These are phyloP conservation scores for Temnopleurus reevesii DNA, from an alignment of 53 echinoderm and acorn worm species.

Conservation along the genomic window DNA sequence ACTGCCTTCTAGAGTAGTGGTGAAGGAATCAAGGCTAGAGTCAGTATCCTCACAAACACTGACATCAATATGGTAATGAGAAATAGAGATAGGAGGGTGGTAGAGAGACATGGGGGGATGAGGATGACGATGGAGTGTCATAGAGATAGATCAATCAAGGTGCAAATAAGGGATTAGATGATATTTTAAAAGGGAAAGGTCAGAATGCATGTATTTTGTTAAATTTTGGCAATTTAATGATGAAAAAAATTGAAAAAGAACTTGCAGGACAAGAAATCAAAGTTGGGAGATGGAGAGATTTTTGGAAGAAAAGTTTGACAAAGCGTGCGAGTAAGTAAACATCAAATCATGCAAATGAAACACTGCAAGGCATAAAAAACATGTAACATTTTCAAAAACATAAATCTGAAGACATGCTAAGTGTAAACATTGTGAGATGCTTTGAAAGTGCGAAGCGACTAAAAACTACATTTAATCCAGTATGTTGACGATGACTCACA, in stretches of 20 bases:
- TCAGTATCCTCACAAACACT: conserved; percentile 67
- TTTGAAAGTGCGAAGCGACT: not conserved
- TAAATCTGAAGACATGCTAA: conserved; percentile 6
- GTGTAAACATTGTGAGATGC: not conserved
- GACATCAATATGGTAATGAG: conserved; percentile 31
- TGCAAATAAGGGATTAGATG: not conserved
- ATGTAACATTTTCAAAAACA: not conserved
- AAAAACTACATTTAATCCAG: not conserved
- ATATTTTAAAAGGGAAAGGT: not conserved
- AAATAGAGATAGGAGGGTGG: conserved; percentile 14
- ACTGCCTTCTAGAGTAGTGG: conserved; percentile 93
- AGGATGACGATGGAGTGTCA: not conserved
- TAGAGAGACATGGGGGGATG: not conserved
- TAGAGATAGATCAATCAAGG: not conserved
- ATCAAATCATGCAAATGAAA: conserved; percentile 44
- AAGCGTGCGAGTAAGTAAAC: conserved; percentile 34
- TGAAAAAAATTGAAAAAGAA: not conserved
- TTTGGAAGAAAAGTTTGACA: conserved; percentile 16
- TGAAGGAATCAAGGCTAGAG: conserved; percentile 97
- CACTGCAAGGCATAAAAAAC: not conserved
- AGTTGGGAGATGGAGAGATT: not conserved
- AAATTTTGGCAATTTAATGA: not conserved
- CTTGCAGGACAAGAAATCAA: not conserved
- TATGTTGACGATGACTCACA: too few species aligned
- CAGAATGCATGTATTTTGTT: not conserved